Evolutionary conservation across 2,113 vertebrate genomes (phyloP), one percentile per base, ranked within the genome.

Genomic region (Climacteris rufus): DNA sequence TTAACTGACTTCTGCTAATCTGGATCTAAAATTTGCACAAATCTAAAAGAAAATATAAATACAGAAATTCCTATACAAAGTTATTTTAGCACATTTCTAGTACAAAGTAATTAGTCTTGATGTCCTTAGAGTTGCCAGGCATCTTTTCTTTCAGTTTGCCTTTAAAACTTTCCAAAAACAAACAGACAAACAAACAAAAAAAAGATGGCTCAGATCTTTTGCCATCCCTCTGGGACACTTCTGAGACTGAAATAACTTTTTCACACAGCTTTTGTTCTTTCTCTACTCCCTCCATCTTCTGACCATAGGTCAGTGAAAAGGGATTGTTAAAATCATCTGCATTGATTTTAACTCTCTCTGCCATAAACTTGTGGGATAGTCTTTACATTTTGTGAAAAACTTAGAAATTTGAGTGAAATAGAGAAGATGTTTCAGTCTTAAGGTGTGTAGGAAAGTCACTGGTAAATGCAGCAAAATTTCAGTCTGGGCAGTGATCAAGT

Each of bases 281-380:
- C 14, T 54, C 21, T n/a, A 9, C 5, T 33, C 3, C 6, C 8
- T 47, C 15, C 2, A 4, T 6, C 56, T 93, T 88, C 33, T 64
- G 35, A 4, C 8, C 5, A 5, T 8, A 33, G 6, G 6, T 53
- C 20, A 64, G 13, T 37, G 7, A 3, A 50, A 56, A 30, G 19
- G 3, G 2, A 6, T 57, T 70, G 8, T 47, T 60, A 49, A 5
- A 68, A 5, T 11, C 21, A 18, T 33, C n/a, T 57, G 15, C 2
- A 23, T 2, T 8, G 14, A 19, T 33, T 86, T 68, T 64, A 72
- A 35, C 6, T 74, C 10, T 3, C 6, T 65, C 10, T 7, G 49
- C 5, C 12, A 15, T 31, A 59, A 44, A 49, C 8, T 37, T 17
- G 1, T 8, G 3, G 7, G 7, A 25, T 6, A 0, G 0, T 40